These are phyloP conservation scores for Listronotus oregonensis DNA, from an alignment of 1,140 invertebrate genomes.

Conservation along the genomic window DNA sequence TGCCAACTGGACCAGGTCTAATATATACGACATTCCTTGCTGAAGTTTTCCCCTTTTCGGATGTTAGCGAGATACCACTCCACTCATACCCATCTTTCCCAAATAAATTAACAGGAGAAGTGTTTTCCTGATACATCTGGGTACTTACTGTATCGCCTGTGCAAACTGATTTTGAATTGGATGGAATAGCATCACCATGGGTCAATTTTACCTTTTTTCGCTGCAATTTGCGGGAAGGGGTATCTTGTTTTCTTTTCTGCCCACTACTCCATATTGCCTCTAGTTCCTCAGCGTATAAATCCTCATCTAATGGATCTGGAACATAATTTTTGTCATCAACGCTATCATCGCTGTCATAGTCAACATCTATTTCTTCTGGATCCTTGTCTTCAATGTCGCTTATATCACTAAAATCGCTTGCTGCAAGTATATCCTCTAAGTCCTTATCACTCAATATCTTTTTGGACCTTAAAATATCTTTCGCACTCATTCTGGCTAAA, in stretches of 20 bases:
- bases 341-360: conserved; percentile 19
- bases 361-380: conserved; percentile 17
- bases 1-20: conserved; percentile 14
- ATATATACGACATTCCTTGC: conserved; percentile 28
- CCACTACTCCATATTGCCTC: conserved; percentile 14
- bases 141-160: too few relatives aligned
- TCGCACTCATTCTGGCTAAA: conserved; percentile 19
- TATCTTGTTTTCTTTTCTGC: conserved; percentile 23
- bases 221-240: conserved; percentile 1
- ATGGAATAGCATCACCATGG: too few relatives aligned
- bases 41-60: conserved; percentile 20
- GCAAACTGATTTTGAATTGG: too few relatives aligned
- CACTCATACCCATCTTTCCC: too few relatives aligned
- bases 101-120: too few relatives aligned
- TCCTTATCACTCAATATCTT: too few relatives aligned
- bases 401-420: background rate
- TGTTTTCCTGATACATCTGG: too few relatives aligned
- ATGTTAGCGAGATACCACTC: too few relatives aligned
- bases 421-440: conserved; percentile 27
- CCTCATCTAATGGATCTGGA: conserved; percentile 26
- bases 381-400: background rate
- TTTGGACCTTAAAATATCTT: too few relatives aligned
- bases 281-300: conserved; percentile 24
- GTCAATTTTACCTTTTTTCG: conserved; percentile 13
- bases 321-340: conserved; percentile 22